Evolutionary conservation across 1,140 invertebrate genomes (phyloP).

Genomic region (Ips nitidus): DNA sequence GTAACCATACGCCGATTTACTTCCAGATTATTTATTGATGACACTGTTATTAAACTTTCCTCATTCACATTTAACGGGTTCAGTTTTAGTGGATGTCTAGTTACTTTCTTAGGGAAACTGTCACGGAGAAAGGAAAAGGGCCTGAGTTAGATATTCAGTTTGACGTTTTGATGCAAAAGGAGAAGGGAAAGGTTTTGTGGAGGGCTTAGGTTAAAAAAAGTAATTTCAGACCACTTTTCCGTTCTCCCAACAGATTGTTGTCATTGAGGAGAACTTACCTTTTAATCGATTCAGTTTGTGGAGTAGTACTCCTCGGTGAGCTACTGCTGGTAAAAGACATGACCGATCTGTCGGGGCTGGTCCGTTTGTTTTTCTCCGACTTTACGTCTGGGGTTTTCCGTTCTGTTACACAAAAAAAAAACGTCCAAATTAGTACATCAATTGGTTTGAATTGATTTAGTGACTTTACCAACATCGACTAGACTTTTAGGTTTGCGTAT

Average conservation of each 20-base stretch:
- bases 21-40: slow-evolving; percentile 31
- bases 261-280: slow-evolving; percentile 30
- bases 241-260: slow-evolving; percentile 41
- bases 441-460: neutral
- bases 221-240: slow-evolving; percentile 31
- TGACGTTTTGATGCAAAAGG: no score
- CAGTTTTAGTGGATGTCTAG: no score
- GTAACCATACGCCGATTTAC: slow-evolving; percentile 40
- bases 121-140: slow-evolving; percentile 42
- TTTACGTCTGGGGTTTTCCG: neutral
- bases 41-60: slow-evolving; percentile 42
- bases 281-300: slow-evolving; percentile 29
- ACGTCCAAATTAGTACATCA: neutral
- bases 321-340: neutral
- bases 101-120: slow-evolving; percentile 30
- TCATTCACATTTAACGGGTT: no score
- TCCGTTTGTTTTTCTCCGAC: neutral
- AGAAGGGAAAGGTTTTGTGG: no score
- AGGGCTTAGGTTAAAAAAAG: no score
- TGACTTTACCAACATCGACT: slow-evolving; percentile 21
- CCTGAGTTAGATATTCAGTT: neutral
- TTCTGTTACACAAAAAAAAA: slow-evolving; percentile 19
- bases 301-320: slow-evolving; percentile 19
- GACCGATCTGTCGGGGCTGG: slow-evolving; percentile 15
- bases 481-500: slow-evolving; percentile 37